These are phyloP conservation scores for Cydia amplana DNA, from an alignment of 1,140 invertebrate genomes.

Conservation along the genomic window DNA sequence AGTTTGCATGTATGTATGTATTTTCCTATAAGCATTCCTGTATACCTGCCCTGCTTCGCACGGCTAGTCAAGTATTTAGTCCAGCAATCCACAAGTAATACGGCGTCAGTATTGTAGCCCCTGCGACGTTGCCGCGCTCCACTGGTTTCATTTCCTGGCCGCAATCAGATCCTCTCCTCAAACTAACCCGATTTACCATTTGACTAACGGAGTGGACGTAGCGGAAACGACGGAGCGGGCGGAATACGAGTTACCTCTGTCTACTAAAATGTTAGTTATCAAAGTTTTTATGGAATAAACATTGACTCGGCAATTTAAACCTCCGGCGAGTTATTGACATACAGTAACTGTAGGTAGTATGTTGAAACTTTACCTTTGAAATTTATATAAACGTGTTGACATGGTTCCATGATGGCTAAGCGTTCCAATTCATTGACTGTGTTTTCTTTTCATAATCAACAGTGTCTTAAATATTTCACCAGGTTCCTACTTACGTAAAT, in stretches of 20 bases:
- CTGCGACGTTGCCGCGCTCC: conserved; percentile 1
- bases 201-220: conserved; percentile 5
- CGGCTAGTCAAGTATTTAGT: background rate
- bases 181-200: background rate
- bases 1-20: too few relatives aligned
- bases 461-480: too few relatives aligned
- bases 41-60: background rate
- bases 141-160: conserved; percentile 26
- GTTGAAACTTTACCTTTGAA: too few relatives aligned
- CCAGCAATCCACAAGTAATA: background rate
- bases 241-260: background rate
- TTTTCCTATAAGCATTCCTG: background rate
- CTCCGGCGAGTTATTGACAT: too few relatives aligned
- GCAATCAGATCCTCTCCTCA: conserved; percentile 20
- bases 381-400: too few relatives aligned
- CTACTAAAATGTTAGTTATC: background rate
- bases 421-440: too few relatives aligned
- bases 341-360: too few relatives aligned
- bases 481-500: too few relatives aligned
- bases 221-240: background rate
- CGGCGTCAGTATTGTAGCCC: background rate
- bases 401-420: too few relatives aligned
- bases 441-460: too few relatives aligned
- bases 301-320: background rate
- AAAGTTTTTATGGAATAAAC: background rate